Percentiles rank a stretch among this genome's conserved stretches.
phyloP scores from a whole-genome alignment of 1,140 invertebrate species.

The Drosophila tropicalis region DNA sequence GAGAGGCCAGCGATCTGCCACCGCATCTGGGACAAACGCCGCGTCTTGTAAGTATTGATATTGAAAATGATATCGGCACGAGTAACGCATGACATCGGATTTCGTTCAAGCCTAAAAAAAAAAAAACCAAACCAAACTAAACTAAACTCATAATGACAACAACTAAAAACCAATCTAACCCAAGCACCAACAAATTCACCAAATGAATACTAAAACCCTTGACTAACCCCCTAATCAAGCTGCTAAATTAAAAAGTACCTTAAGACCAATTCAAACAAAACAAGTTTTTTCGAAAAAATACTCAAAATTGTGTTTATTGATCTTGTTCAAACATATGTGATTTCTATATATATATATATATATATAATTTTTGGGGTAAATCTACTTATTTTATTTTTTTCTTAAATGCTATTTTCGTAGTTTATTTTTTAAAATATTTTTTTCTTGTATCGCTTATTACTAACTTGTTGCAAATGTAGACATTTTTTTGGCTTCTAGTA shows the following conservation, averaged over 20 bases:
- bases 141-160: constrained; percentile 22
- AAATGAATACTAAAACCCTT: background rate
- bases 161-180: constrained; percentile 9
- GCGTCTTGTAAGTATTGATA: constrained; percentile 75
- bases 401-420: background rate
- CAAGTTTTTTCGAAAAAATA: background rate
- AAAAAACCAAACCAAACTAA: background rate
- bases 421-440: background rate
- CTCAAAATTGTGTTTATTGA: background rate
- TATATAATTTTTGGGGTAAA: constrained; percentile 3
- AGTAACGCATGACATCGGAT: constrained; percentile 60
- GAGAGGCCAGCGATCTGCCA: constrained; percentile 78
- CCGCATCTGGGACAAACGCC: constrained; percentile 74
- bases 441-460: background rate
- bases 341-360: background rate
- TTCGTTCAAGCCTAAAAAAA: constrained; percentile 8
- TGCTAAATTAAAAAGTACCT: background rate
- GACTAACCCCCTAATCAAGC: background rate
- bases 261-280: background rate
- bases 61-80: constrained; percentile 57
- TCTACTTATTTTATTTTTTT: background rate
- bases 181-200: background rate
- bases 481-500: background rate
- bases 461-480: background rate
- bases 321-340: background rate